Conservation (phyloP, 2,113 vertebrate species). For the Chloebia gouldiae region DNA sequence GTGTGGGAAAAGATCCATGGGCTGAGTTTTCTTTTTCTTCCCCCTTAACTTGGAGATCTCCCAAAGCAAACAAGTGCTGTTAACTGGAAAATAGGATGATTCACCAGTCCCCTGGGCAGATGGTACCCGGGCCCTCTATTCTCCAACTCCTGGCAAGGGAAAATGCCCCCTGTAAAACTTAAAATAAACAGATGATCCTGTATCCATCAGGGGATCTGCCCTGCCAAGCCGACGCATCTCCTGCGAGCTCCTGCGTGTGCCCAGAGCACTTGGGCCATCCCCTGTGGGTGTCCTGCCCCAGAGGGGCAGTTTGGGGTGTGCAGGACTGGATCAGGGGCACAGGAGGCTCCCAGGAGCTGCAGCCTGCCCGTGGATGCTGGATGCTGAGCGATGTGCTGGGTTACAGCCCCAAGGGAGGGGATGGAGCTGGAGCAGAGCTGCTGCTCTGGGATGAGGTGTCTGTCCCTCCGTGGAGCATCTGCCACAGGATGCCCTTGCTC, state of each 20-base stretch:
- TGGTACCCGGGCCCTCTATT: slow-evolving; percentile 58
- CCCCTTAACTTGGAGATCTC: slow-evolving; percentile 64
- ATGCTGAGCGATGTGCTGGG: fast-evolving
- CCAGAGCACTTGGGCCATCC: not conserved
- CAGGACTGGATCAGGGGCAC: not conserved
- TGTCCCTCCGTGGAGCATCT: not conserved
- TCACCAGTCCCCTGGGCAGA: slow-evolving; percentile 69
- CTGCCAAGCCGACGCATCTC: not conserved
- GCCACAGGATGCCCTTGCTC: not conserved
- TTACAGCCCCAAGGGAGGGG: not conserved
- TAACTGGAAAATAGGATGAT: slow-evolving; percentile 69
- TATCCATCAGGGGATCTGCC: not conserved
- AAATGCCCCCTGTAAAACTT: slow-evolving; percentile 57
- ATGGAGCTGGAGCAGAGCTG: not conserved
- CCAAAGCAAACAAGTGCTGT: slow-evolving; percentile 64
- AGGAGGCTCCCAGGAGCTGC: not conserved
- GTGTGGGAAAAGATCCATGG: slow-evolving; percentile 66
- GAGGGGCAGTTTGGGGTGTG: not conserved
- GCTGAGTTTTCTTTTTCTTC: slow-evolving; percentile 58
- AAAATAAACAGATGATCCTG: slow-evolving; percentile 1
- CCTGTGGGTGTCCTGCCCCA: not conserved
- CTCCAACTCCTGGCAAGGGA: slow-evolving; percentile 56
- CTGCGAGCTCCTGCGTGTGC: not conserved
- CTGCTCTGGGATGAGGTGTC: not conserved
- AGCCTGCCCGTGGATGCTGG: not conserved